These are phyloP conservation scores for Microtus richardsoni DNA, from an alignment of 2,113 vertebrate genomes.

Conservation along the genomic window DNA sequence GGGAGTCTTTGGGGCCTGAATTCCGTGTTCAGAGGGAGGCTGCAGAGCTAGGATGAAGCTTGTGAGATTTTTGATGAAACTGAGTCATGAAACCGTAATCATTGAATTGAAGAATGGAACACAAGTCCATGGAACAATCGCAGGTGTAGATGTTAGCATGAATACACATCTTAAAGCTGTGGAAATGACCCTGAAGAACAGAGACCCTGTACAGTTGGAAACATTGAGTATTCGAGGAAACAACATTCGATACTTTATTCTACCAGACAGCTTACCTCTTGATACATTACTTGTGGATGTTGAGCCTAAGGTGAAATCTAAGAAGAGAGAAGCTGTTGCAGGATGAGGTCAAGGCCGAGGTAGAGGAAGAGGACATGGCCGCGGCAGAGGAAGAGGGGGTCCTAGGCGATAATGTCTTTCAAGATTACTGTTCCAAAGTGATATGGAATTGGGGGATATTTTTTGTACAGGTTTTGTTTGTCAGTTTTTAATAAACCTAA, in stretches of 20 bases:
- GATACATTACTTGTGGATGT: conserved; percentile 99
- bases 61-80: conserved; percentile 47
- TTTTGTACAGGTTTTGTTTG: no score
- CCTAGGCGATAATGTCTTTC: no score
- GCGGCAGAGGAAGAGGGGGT: no score
- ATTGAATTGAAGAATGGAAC: no score
- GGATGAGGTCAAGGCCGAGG: no score
- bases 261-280: conserved; percentile 97
- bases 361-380: no score
- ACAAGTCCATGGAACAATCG: no score
- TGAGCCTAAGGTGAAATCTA: conserved; percentile 98
- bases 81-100: no score
- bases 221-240: conserved; percentile 98
- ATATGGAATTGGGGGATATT: no score
- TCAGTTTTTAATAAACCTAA: no score
- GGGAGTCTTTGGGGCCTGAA: no score
- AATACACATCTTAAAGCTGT: conserved; percentile 99
- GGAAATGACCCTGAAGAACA: conserved; percentile 99
- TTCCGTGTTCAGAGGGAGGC: not conserved
- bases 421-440: no score
- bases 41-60: conserved; percentile 76
- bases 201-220: conserved; percentile 97
- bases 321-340: conserved; percentile 96
- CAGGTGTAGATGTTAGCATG: conserved; percentile 98
- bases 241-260: conserved; percentile 99